These are phyloP conservation scores for Maconellicoccus hirsutus DNA, from an alignment of 1,140 invertebrate species.

Conservation along the genomic window DNA sequence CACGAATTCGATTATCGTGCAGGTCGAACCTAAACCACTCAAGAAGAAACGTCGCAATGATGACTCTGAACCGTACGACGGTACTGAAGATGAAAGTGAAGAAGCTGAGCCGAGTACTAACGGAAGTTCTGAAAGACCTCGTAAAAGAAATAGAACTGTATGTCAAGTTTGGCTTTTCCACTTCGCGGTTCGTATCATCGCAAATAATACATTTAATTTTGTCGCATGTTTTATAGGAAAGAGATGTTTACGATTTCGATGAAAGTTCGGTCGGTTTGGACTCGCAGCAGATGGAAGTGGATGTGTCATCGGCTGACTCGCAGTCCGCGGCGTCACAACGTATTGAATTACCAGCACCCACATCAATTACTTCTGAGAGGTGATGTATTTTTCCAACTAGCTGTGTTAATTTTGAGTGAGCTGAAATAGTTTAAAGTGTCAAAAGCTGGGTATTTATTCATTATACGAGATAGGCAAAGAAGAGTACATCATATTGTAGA, in stretches of 20 bases:
- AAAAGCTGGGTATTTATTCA: not conserved
- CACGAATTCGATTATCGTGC: too few relatives aligned
- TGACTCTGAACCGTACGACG: not conserved
- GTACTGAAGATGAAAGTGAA: slow-evolving; percentile 27
- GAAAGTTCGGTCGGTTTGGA: not conserved
- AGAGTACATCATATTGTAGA: too few relatives aligned
- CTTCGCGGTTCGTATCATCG: not conserved
- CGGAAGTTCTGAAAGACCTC: not conserved
- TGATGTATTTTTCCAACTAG: not conserved
- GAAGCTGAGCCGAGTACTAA: slow-evolving; percentile 1
- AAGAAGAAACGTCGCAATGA: slow-evolving; percentile 25
- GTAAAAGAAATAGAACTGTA: not conserved
- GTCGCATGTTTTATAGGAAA: not conserved
- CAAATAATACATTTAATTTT: not conserved
- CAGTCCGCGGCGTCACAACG: not conserved
- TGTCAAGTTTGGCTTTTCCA: not conserved
- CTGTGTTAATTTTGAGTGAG: too few relatives aligned
- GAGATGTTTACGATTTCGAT: not conserved
- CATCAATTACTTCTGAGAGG: slow-evolving; percentile 26
- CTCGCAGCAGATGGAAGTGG: not conserved
- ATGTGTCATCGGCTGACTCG: not conserved
- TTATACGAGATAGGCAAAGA: too few relatives aligned
- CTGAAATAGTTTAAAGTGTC: too few relatives aligned
- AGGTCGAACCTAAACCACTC: slow-evolving; percentile 21
- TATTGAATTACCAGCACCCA: slow-evolving; percentile 14